Conservation (phyloP, 2,888 invertebrate genomes). For the Cantharis rufa region DNA sequence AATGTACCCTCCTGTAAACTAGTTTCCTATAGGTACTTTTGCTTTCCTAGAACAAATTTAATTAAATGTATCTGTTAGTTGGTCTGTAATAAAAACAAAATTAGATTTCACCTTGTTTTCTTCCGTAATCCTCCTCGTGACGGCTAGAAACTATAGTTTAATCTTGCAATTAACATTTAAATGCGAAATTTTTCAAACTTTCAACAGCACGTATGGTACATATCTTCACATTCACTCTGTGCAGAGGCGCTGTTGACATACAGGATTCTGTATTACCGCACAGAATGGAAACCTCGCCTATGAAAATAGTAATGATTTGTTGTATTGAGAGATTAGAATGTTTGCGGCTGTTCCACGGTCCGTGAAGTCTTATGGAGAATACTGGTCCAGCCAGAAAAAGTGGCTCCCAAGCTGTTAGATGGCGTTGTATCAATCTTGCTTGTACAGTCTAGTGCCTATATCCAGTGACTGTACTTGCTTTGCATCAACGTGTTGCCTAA, state of each 20-base stretch:
- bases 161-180: background rate
- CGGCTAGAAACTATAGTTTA: background rate
- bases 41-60: background rate
- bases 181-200: no score
- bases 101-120: background rate
- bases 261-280: background rate
- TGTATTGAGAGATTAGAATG: background rate
- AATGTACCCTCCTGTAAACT: background rate
- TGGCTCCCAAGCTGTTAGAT: no score
- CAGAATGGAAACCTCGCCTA: background rate
- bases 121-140: background rate
- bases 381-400: no score
- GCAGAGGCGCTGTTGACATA: background rate
- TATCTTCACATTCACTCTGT: background rate
- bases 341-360: background rate
- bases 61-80: background rate
- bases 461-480: no score
- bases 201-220: no score
- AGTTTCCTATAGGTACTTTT: background rate
- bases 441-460: no score
- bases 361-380: no score
- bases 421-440: no score
- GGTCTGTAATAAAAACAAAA: background rate
- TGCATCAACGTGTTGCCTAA: no score
- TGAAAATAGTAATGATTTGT: constrained; percentile 9